These are phyloP conservation scores for Papilio helenus DNA, from an alignment of 1,140 invertebrate species.

Conservation along the genomic window DNA sequence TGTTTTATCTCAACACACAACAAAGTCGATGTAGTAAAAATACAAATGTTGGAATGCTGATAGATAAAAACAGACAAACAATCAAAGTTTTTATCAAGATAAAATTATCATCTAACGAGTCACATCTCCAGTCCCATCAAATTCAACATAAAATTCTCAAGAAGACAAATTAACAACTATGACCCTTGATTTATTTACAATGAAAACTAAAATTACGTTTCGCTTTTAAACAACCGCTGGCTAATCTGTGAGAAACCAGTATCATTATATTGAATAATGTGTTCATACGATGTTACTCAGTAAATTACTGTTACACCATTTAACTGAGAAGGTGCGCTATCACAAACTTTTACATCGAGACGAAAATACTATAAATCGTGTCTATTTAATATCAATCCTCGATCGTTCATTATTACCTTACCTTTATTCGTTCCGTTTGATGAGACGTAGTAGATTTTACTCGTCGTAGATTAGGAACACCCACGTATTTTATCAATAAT, in stretches of 20 bases:
- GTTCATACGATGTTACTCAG: constrained; percentile 54
- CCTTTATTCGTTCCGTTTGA: constrained; percentile 56
- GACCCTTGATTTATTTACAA: constrained; percentile 54
- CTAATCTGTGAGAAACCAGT: constrained; percentile 60
- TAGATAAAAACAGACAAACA: constrained; percentile 14
- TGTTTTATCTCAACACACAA: neutral
- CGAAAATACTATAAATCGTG: constrained; percentile 69
- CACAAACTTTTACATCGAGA: constrained; percentile 68
- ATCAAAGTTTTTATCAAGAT: constrained; percentile 33
- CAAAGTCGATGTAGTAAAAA: neutral
- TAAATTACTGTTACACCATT: constrained; percentile 70
- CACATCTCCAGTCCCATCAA: constrained; percentile 31
- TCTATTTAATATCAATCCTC: constrained; percentile 71
- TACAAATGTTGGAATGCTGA: neutral
- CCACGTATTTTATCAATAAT: constrained; percentile 82
- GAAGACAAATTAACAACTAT: constrained; percentile 62
- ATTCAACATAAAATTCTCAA: constrained; percentile 30
- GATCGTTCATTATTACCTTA: constrained; percentile 62
- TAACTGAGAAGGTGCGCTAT: constrained; percentile 63
- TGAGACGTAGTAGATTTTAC: constrained; percentile 67
- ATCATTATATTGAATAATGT: constrained; percentile 68
- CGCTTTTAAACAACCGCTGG: constrained; percentile 53
- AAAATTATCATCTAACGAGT: constrained; percentile 31
- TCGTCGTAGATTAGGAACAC: constrained; percentile 73
- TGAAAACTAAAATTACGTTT: constrained; percentile 55